Conservation (phyloP, 2,797 vertebrate genomes). For the Lates japonicus region DNA sequence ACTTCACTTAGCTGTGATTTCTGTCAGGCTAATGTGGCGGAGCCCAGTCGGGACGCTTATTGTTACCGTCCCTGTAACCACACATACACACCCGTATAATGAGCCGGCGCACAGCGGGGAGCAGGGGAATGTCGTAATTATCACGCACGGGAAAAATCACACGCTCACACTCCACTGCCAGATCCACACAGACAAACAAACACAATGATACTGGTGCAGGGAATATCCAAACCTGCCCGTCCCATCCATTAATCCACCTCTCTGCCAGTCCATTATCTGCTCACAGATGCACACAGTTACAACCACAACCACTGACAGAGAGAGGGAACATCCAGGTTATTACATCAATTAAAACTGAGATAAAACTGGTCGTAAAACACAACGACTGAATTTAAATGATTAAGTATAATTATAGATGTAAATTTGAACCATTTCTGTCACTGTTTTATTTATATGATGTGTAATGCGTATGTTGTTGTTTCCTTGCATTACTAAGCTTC, state of each 20-base stretch:
- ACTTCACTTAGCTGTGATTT: conserved; percentile 51
- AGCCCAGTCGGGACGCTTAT: conserved; percentile 13
- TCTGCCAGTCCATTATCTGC: neutral
- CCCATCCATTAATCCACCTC: too few relatives aligned
- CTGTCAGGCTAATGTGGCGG: conserved; percentile 45
- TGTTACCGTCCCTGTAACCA: neutral
- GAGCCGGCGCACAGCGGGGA: conserved; percentile 7
- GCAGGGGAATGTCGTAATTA: neutral
- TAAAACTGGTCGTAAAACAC: neutral
- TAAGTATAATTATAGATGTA: neutral
- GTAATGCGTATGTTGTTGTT: neutral
- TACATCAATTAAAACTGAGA: neutral
- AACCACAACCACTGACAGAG: neutral
- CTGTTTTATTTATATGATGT: neutral
- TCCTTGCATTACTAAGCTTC: neutral
- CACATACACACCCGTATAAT: conserved; percentile 7
- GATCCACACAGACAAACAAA: conserved; percentile 1
- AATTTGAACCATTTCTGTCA: neutral
- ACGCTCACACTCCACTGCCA: neutral
- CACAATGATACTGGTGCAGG: neutral
- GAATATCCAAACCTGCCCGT: neutral
- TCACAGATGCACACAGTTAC: neutral
- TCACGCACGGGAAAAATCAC: neutral
- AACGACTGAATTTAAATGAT: neutral
- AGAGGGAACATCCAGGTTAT: neutral